Evolutionary conservation across 1,140 invertebrate genomes (phyloP).

Genomic region (Zelostemma sp.): DNA sequence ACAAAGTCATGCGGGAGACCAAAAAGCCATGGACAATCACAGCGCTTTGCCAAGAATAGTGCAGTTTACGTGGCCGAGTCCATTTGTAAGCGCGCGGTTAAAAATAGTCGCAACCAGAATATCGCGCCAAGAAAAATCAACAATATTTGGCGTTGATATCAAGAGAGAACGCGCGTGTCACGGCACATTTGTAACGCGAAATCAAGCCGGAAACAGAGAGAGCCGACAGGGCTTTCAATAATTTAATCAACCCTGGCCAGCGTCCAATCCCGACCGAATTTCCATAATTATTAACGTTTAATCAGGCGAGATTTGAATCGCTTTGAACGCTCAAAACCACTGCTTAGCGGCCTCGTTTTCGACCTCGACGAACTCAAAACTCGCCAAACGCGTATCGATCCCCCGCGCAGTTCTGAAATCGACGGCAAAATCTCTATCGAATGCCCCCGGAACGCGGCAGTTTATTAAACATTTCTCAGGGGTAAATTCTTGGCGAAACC

Average conservation of each 20-base stretch:
- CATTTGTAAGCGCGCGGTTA: conserved; percentile 1
- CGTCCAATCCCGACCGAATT: conserved; percentile 19
- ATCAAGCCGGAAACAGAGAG: too few species aligned
- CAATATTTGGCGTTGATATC: conserved; percentile 24
- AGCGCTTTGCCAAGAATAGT: conserved; percentile 21
- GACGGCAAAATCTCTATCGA: conserved; percentile 44
- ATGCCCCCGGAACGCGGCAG: conserved; percentile 42
- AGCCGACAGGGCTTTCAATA: conserved; percentile 21
- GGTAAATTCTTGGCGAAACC: conserved; percentile 42
- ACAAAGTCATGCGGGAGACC: conserved; percentile 8
- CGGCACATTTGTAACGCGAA: conserved; percentile 9
- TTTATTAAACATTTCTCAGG: conserved; percentile 52
- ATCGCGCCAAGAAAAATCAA: conserved; percentile 33
- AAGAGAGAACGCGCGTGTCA: conserved; percentile 15
- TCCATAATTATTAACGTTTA: conserved; percentile 3
- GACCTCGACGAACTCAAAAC: background rate
- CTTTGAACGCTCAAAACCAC: too few species aligned
- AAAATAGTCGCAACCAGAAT: conserved; percentile 10
- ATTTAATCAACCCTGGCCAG: conserved; percentile 33
- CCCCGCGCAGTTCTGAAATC: conserved; percentile 29
- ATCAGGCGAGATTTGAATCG: too few species aligned
- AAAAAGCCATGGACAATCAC: conserved; percentile 13
- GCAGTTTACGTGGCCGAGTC: conserved; percentile 15
- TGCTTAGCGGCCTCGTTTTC: too few species aligned
- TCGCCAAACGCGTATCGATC: background rate